These are phyloP conservation scores for Lasioglossum morio DNA, from an alignment of 2,888 invertebrate species.

Conservation along the genomic window DNA sequence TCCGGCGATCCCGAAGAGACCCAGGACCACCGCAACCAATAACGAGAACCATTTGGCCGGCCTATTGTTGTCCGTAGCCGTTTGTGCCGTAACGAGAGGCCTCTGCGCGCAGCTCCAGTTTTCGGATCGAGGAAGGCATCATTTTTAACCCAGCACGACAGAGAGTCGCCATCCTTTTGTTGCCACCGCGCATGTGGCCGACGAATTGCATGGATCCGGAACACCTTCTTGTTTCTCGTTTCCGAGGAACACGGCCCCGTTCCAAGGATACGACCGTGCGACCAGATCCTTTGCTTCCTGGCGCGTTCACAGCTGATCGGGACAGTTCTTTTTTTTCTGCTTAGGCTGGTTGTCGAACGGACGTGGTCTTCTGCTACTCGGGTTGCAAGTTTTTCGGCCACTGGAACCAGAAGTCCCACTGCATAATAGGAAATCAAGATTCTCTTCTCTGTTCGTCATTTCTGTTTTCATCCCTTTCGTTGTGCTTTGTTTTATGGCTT, in stretches of 20 bases:
- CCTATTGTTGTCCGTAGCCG: conserved; percentile 67
- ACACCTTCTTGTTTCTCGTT: conserved; percentile 23
- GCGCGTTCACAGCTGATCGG: background rate
- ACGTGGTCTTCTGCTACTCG: background rate
- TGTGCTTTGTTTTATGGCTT: no score
- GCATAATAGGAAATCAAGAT: no score
- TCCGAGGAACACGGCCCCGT: conserved; percentile 13
- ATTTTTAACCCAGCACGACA: conserved; percentile 66
- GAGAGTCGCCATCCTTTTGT: conserved; percentile 29
- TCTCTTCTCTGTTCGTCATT: no score
- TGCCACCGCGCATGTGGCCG: conserved; percentile 34
- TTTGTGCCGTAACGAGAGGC: conserved; percentile 50
- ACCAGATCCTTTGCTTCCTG: conserved; percentile 8
- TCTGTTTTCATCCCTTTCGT: no score
- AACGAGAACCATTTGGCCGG: conserved; percentile 75
- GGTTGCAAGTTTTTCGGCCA: background rate
- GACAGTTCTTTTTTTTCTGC: background rate
- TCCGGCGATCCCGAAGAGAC: conserved; percentile 30
- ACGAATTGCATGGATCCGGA: conserved; percentile 39
- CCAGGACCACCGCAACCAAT: conserved; percentile 73
- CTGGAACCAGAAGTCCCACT: background rate
- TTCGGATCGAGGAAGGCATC: conserved; percentile 63
- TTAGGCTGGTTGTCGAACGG: background rate
- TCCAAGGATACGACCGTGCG: background rate
- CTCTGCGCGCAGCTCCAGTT: conserved; percentile 66